These are phyloP conservation scores for Lamellibrachia luymesi DNA, from an alignment of 1,140 invertebrate species.

Conservation along the genomic window DNA sequence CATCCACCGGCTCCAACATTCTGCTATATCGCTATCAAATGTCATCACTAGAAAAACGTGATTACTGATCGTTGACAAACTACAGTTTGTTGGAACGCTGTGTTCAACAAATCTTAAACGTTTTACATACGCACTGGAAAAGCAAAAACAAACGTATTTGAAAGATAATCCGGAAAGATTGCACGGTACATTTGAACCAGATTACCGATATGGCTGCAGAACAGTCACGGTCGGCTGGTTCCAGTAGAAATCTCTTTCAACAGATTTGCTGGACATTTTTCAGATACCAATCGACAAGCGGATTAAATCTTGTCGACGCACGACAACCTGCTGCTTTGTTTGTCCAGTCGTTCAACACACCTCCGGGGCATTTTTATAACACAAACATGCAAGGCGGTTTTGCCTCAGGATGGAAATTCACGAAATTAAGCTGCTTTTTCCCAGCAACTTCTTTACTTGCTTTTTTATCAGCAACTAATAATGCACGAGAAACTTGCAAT, in stretches of 20 bases:
- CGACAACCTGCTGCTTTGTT: not conserved
- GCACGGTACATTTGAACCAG: not conserved
- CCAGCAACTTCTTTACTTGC: too few relatives aligned
- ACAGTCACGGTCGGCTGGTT: not conserved
- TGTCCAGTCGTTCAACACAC: not conserved
- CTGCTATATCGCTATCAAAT: not conserved
- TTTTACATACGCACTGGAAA: not conserved
- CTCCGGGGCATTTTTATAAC: not conserved
- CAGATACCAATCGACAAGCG: not conserved
- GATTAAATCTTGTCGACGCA: not conserved
- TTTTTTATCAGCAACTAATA: too few relatives aligned
- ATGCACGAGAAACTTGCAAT: too few relatives aligned
- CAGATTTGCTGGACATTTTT: not conserved
- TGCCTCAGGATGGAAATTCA: not conserved
- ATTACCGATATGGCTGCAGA: not conserved
- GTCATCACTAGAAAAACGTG: not conserved
- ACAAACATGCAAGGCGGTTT: not conserved
- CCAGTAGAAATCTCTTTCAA: not conserved
- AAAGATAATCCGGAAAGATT: not conserved
- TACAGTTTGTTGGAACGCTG: not conserved
- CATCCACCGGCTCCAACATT: not conserved
- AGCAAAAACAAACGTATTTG: not conserved
- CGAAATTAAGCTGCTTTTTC: not conserved
- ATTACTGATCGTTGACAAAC: not conserved
- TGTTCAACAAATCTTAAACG: not conserved